Base-by-base conservation (phyloP, 2,113 vertebrate species). In the Dascyllus trimaculatus region DNA sequence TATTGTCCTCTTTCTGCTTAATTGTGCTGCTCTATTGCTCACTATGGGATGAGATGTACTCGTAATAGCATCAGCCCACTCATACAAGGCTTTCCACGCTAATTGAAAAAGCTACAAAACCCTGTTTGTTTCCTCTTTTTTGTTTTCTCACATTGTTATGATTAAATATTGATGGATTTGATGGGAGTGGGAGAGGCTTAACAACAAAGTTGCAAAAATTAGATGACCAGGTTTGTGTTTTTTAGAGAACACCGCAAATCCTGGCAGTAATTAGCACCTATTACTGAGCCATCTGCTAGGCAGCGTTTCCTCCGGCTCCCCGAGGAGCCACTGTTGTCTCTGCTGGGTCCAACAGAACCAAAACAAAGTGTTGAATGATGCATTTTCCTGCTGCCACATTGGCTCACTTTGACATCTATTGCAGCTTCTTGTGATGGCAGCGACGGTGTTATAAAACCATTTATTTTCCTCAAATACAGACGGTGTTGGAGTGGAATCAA, bases 271-370 rank as follows among this genome's bases (percentile, higher is more conserved):
- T 89, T 90, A 90, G 78, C 80, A 89, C 85, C 83, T 84, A 88
- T 91, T 86, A 92, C 57, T 75, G 67, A 81, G 76, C 90, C 92
- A 92, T 93, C 92, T 93, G 92, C 82, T 88, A 19, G 62, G 57
- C 57, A 61, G 83, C 25, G n/a, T 81, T 79, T 86, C 84, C 77
- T 71, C 67, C 29, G 70, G 70, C 67, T 90, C 90, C 84, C 86
- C 0, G 54, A 90, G 77, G 86, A 86, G 29, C 52, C 62, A 17
- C 58, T 65, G 81, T 86, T 76, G 71, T 90, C 85, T 91, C 88
- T 87, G 65, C 54, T 63, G 81, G 71, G 80, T 75, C 75, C 85
- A 88, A 79, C 72, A 68, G 53, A 81, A 87, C 78, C 83, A 35
- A 86, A 84, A 83, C 80, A 88, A 87, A 90, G 71, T 66, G 69